phyloP scores from a whole-genome alignment of 1,140 invertebrate genomes.

The Copidosoma floridanum region DNA sequence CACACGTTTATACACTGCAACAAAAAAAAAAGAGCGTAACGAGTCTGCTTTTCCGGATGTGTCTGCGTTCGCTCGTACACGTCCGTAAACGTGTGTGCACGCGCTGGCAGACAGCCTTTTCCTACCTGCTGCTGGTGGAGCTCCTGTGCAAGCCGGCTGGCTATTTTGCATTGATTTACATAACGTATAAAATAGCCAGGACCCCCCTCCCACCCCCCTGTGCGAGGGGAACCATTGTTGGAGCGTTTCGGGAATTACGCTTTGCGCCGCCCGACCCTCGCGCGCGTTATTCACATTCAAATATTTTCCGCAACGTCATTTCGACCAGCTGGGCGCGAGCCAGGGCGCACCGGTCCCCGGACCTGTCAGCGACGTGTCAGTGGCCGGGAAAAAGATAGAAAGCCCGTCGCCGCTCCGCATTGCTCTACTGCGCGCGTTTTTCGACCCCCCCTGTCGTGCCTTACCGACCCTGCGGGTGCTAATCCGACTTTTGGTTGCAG shows the following conservation, averaged over 20 bases:
- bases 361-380: conserved; percentile 20
- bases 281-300: conserved; percentile 49
- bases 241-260: conserved; percentile 50
- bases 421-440: too few relatives aligned
- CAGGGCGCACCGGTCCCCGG: too few relatives aligned
- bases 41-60: background rate
- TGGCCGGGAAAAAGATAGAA: conserved; percentile 22
- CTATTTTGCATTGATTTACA: conserved; percentile 57
- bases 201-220: conserved; percentile 6
- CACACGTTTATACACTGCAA: background rate
- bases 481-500: too few relatives aligned
- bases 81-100: background rate
- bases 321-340: conserved; percentile 22
- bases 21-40: conserved; percentile 1
- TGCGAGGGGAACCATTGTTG: conserved; percentile 41
- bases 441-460: too few relatives aligned
- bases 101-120: conserved; percentile 2
- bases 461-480: too few relatives aligned
- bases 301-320: conserved; percentile 48
- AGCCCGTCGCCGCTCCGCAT: background rate
- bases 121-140: conserved; percentile 1
- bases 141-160: background rate
- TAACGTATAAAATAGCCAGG: conserved; percentile 49
- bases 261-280: conserved; percentile 32
- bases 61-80: background rate